Conservation (phyloP, 2,797 vertebrate genomes). For the Kryptolebias ocellatus region DNA sequence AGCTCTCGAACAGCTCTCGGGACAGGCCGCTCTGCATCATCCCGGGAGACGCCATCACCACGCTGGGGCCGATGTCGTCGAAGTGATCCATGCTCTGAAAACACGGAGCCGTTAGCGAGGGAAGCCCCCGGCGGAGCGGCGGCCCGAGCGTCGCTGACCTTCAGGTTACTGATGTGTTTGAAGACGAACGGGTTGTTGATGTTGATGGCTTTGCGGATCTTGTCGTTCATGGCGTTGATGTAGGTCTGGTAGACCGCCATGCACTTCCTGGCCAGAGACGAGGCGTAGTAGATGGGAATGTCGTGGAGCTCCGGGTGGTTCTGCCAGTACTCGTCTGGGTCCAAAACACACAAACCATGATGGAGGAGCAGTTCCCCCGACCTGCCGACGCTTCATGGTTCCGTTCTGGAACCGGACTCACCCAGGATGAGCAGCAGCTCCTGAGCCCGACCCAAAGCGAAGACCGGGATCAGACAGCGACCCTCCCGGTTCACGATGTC, state of each 20-base stretch:
- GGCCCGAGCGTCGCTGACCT: slow-evolving; percentile 60
- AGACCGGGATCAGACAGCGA: slow-evolving; percentile 88
- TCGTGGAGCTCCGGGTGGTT: slow-evolving; percentile 97
- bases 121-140: background rate
- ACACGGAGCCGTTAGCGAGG: background rate
- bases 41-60: slow-evolving; percentile 96
- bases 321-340: slow-evolving; percentile 93
- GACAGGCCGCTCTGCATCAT: slow-evolving; percentile 99
- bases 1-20: slow-evolving; percentile 96
- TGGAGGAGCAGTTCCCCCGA: too few species aligned
- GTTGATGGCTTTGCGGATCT: slow-evolving; percentile 98
- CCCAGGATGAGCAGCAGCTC: slow-evolving; percentile 95
- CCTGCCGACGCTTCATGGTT: too few species aligned
- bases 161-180: slow-evolving; percentile 98
- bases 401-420: slow-evolving; percentile 49
- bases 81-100: slow-evolving; percentile 98
- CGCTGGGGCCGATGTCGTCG: slow-evolving; percentile 95
- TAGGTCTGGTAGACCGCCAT: slow-evolving; percentile 99
- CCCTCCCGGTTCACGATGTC: slow-evolving; percentile 96
- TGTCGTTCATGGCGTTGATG: slow-evolving; percentile 98
- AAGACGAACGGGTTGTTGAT: slow-evolving; percentile 99
- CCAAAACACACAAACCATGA: background rate
- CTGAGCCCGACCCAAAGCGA: slow-evolving; percentile 92
- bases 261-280: slow-evolving; percentile 96
- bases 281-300: slow-evolving; percentile 96